A percentile compares a stretch with the other conserved stretches of the same genome.
Evolutionary conservation across 2,113 vertebrate species (phyloP).

Genomic region (Cettia cetti): DNA sequence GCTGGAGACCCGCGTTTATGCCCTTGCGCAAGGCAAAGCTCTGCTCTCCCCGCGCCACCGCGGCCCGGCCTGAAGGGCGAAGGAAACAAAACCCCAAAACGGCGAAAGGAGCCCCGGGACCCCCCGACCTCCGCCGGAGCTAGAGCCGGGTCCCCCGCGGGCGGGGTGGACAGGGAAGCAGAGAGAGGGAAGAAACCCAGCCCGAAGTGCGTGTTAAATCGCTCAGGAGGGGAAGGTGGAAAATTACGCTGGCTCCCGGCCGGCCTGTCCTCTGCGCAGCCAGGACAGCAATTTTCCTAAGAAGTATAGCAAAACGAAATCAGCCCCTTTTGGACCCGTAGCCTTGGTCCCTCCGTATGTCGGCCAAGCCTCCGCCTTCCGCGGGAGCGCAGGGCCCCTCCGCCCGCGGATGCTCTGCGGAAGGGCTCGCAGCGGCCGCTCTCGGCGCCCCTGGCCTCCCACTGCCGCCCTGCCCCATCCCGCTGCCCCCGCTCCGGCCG

Average conservation of each 20-base stretch:
- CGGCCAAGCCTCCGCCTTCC: background rate
- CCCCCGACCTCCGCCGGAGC: background rate
- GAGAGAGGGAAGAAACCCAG: background rate
- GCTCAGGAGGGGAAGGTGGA: conserved; percentile 54
- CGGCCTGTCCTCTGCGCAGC: background rate
- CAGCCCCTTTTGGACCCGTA: background rate
- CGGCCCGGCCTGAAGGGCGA: background rate
- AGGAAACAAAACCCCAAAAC: background rate
- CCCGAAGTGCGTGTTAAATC: conserved; percentile 9
- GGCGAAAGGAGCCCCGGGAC: background rate
- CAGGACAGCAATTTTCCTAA: conserved; percentile 39
- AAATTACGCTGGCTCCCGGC: conserved; percentile 30
- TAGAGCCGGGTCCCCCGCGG: background rate
- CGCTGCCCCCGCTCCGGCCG: background rate
- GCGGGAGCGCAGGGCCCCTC: background rate
- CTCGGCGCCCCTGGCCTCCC: background rate
- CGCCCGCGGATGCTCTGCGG: background rate
- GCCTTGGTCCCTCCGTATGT: background rate
- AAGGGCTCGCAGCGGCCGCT: background rate
- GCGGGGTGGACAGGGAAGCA: background rate
- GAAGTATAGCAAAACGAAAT: conserved; percentile 20
- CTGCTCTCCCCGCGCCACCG: background rate
- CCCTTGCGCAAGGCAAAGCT: background rate
- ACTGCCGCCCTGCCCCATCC: background rate
- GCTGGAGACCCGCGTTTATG: background rate